Evolutionary conservation across 2,113 vertebrate species (phyloP), one percentile per base, ranked within the genome.

Genomic region (Pseudopipra pipra): DNA sequence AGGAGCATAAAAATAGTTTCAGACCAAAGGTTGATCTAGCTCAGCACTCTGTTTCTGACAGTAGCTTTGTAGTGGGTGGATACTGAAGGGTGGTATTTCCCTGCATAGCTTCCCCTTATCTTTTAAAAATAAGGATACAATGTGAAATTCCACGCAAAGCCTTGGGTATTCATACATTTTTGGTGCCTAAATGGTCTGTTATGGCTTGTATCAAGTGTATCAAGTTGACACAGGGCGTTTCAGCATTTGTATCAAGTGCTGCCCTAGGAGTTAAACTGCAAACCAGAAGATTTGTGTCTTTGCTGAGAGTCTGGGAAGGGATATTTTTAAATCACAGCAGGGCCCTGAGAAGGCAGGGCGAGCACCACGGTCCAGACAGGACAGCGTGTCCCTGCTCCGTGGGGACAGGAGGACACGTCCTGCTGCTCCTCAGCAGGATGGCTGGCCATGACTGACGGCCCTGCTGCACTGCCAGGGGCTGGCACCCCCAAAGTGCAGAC

Each of bases 321-420:
- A 23, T 93, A 82, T 96, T 89, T 93, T 93, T 78, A 93, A 71
- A 71, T 44, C 47, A 2, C 77, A 78, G 85, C 90, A 74, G 70
- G 85, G 43, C 66, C 37, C 82, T 85, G 70, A 79, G 94, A 58
- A 91, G 92, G 67, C 79, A 66, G 86, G 31, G 24, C 0, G 15
- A 73, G 81, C 56, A 22, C 43, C 0, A 1, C 0, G 0, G 30
- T 79, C 33, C 88, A 85, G 71, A 27, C 0, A 0, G 73, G 70
- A 62, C 85, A 23, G 63, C 0, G 0, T 2, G 16, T 77, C 61
- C 66, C 67, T 7, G 49, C 63, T 33, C 67, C 11, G 0, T 0
- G 2, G 63, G 72, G 51, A 84, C 0, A 0, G 41, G 39, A 41
- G 39, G 39, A 41, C 39, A 41, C 39, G 5, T 41, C 39, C 39